A percentile compares a stretch with the other conserved stretches of the same genome.
Evolutionary conservation across 2,113 vertebrate genomes (phyloP).

Genomic region (Oceanites oceanicus): DNA sequence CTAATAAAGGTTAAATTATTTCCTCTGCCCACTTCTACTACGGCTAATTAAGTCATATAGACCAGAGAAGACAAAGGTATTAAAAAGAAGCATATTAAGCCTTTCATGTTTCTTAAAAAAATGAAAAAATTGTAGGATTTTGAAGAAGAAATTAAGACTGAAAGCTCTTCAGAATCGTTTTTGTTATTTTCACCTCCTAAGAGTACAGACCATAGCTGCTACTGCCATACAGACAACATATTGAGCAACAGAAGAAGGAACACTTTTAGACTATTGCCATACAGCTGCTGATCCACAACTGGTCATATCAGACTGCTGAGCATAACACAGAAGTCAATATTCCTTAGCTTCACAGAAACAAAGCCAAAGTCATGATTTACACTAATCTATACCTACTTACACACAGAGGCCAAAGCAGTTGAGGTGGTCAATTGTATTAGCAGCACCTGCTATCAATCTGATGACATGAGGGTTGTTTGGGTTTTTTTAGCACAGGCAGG

Average conservation of each 20-base stretch:
- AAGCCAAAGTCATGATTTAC: not conserved
- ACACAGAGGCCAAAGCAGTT: not conserved
- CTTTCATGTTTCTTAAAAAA: not conserved
- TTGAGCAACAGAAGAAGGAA: not conserved
- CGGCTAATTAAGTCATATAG: not conserved
- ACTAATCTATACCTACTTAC: not conserved
- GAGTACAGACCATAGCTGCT: not conserved
- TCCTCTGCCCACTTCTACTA: not conserved
- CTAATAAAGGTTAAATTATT: not conserved
- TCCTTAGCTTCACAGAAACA: not conserved
- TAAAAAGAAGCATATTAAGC: not conserved
- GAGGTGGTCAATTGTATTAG: not conserved
- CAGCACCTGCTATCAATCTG: not conserved
- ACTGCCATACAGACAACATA: not conserved
- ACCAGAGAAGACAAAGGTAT: not conserved
- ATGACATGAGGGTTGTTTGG: not conserved
- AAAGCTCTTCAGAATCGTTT: not conserved
- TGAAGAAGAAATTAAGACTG: not conserved
- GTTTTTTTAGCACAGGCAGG: not conserved
- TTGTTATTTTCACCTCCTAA: not conserved
- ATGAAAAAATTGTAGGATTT: not conserved
- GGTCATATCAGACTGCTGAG: not conserved
- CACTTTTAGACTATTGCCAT: not conserved
- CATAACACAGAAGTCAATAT: not conserved
- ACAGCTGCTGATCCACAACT: not conserved